Evolutionary conservation across 2,113 vertebrate species (phyloP).

Genomic region (Pampusana beccarii): DNA sequence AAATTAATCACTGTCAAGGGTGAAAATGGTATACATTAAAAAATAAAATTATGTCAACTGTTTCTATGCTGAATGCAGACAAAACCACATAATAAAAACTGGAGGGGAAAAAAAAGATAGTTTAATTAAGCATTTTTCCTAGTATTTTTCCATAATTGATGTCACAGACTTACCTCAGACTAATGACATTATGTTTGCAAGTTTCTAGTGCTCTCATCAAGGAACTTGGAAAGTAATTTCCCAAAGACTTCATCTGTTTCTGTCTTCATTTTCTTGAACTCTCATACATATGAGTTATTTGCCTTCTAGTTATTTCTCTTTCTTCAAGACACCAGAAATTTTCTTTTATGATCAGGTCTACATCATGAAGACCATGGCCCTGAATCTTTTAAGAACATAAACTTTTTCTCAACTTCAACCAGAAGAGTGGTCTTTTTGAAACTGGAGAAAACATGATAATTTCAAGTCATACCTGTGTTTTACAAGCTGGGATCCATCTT

Average conservation of each 20-base stretch:
- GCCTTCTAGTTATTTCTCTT: neutral
- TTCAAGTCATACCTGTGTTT: neutral
- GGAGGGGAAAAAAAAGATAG: neutral
- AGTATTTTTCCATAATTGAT: constrained; percentile 39
- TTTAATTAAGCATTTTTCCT: constrained; percentile 25
- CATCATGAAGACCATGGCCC: neutral
- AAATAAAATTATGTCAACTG: neutral
- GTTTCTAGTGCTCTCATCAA: constrained; percentile 15
- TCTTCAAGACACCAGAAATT: neutral
- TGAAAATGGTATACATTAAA: neutral
- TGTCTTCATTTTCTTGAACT: neutral
- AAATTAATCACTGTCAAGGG: neutral
- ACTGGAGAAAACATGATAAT: neutral
- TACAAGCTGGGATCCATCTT: neutral
- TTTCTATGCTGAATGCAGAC: neutral
- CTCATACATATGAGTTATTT: neutral
- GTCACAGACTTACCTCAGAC: constrained; percentile 14
- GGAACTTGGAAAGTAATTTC: constrained; percentile 33
- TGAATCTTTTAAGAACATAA: neutral
- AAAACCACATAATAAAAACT: neutral
- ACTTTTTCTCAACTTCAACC: neutral
- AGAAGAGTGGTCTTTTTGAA: neutral
- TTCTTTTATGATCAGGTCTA: neutral
- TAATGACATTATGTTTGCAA: constrained; percentile 43
- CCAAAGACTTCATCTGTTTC: neutral